Base-by-base conservation (phyloP, 2,113 vertebrate species). In the Arenaria interpres region DNA sequence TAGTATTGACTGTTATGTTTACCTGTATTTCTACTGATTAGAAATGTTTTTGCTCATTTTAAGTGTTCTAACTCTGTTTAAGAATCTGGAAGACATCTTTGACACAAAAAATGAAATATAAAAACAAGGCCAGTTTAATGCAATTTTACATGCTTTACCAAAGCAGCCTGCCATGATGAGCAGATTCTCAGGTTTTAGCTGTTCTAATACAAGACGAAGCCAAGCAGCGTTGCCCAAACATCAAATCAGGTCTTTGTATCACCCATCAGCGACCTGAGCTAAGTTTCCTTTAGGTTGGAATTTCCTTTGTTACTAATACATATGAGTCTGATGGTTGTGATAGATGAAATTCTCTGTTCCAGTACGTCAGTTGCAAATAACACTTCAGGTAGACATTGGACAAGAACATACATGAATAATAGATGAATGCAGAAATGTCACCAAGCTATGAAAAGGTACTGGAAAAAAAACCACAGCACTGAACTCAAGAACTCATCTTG, bases 391-490 rank as follows among this genome's bases (percentile, higher is more conserved):
- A 91, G 62, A 76, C 45, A 32, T 57, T n/a, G 48, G 43, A 53
- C 53, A 92, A 88, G 56, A 91, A 78, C 21, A 68, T 82, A 50
- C 3, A 56, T 95, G 57, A 91, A 89, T 96, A 94, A 96, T 48
- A 84, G 48, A 85, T 91, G 53, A 84, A 75, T 7, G 6, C 57
- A 93, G 57, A 91, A 91, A 88, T 89, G 53, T 60, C 67, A 82
- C 89, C 77, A 72, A 75, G 62, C 66, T 88, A 23, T 43, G 62
- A 89, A 68, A 46, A 85, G 28, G 60, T 41, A 17, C 57, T 91
- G 74, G 53, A 15, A 48, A 64, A 79, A 92, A 43, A 0, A 6
- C 5, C 5, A 60, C 30, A 85, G 33, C 2, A 5, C 51, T 93
- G 43, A 94, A 85, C 32, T 85, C 23, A 63, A 89, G 22, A 75